Percentiles rank a stretch among this genome's conserved stretches.
Conservation (phyloP, 2,113 vertebrate genomes). For the Lethenteron reissneri region DNA sequence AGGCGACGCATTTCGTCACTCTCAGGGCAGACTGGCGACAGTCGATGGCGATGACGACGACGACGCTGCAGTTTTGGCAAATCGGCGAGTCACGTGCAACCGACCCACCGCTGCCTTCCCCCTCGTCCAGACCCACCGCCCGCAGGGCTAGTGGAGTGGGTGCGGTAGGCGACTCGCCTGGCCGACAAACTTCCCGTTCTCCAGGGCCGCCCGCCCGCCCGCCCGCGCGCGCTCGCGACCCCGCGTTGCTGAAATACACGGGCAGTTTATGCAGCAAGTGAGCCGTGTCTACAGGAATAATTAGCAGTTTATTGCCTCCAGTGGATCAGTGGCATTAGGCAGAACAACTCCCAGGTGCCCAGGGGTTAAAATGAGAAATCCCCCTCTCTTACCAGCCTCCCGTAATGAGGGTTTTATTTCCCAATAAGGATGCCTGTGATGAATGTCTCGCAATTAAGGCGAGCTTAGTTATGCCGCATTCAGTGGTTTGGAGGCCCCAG, state of each 20-base stretch:
- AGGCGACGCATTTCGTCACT: too few relatives aligned
- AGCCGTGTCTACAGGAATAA: constrained; percentile 4
- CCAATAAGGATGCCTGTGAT: constrained; percentile 6
- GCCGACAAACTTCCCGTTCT: too few relatives aligned
- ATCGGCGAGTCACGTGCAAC: too few relatives aligned
- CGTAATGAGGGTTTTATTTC: constrained; percentile 5
- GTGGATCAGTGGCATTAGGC: constrained; percentile 7
- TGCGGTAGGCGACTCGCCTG: too few relatives aligned
- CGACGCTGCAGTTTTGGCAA: too few relatives aligned
- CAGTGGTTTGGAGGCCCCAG: constrained; percentile 5
- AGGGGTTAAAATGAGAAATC: constrained; percentile 6
- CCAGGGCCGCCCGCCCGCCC: too few relatives aligned
- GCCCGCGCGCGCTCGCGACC: not conserved
- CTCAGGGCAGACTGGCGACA: too few relatives aligned
- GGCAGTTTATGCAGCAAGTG: constrained; percentile 4
- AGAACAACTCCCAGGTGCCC: constrained; percentile 5
- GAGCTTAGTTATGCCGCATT: constrained; percentile 4
- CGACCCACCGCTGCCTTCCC: too few relatives aligned
- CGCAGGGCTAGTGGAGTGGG: too few relatives aligned
- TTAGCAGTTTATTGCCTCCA: constrained; percentile 7
- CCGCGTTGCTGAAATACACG: not conserved
- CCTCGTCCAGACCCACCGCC: too few relatives aligned
- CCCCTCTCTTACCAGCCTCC: constrained; percentile 5
- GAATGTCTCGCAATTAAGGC: constrained; percentile 6
- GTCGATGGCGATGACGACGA: too few relatives aligned